Conservation (phyloP, 2,797 vertebrate species). For the Lagocephalus sceleratus region DNA sequence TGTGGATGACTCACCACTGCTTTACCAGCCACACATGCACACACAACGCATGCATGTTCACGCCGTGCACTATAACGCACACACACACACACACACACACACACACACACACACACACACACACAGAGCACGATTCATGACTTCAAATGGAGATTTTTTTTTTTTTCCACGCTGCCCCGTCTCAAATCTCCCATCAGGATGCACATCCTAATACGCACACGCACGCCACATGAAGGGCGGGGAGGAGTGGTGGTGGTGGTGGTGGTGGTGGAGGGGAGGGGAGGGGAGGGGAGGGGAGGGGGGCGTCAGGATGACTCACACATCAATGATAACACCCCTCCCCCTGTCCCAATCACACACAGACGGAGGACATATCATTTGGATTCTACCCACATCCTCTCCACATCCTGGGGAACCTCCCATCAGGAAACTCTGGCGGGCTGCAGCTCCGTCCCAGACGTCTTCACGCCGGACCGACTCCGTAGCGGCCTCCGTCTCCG, state of each 20-base stretch:
- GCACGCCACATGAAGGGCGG: constrained; percentile 37
- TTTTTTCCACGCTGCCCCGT: constrained; percentile 13
- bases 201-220: not conserved
- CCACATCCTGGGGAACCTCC: constrained; percentile 65
- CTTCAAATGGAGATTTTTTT: constrained; percentile 10
- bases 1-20: constrained; percentile 70
- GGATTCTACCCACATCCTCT: constrained; percentile 66
- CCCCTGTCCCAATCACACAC: constrained; percentile 30
- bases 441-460: constrained; percentile 29
- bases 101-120: constrained; percentile 1
- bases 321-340: constrained; percentile 62
- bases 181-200: not conserved
- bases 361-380: constrained; percentile 55
- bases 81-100: constrained; percentile 11
- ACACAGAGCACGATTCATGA: constrained; percentile 1
- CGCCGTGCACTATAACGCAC: constrained; percentile 4
- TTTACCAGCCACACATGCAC: constrained; percentile 42
- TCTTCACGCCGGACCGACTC: too few species aligned
- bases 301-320: constrained; percentile 71
- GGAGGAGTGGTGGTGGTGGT: not conserved
- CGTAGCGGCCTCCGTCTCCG: too few species aligned
- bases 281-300: too few species aligned
- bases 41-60: constrained; percentile 22
- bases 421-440: constrained; percentile 40
- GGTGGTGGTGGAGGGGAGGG: too few species aligned